Conservation (phyloP, 2,888 invertebrate genomes). For the Drosophila siamana region DNA sequence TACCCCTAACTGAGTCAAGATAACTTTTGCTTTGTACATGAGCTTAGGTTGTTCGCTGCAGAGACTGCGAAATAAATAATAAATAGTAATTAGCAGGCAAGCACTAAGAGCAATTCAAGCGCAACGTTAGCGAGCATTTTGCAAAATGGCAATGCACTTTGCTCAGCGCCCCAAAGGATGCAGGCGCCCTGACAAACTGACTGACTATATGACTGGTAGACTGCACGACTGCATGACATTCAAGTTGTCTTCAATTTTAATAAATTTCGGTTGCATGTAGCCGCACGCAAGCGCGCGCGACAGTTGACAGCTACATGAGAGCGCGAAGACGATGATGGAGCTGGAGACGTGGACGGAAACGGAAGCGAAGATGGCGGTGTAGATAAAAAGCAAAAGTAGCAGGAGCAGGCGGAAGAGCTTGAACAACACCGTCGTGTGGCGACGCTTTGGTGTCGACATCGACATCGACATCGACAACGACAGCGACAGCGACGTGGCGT, state of each 20-base stretch:
- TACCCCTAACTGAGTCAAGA: not conserved
- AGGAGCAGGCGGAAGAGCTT: too few species aligned
- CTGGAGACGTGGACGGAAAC: not conserved
- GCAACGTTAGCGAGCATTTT: not conserved
- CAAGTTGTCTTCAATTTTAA: slow-evolving; percentile 71
- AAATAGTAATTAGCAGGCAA: not conserved
- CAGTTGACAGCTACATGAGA: slow-evolving; percentile 68
- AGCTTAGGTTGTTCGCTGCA: not conserved
- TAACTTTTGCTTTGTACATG: not conserved
- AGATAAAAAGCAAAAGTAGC: not conserved
- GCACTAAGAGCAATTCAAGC: not conserved
- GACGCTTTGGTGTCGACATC: slow-evolving; percentile 7
- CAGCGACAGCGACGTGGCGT: slow-evolving; percentile 49
- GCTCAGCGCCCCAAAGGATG: slow-evolving; percentile 2
- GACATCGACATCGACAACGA: slow-evolving; percentile 34
- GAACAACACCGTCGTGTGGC: not conserved
- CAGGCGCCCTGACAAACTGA: slow-evolving; percentile 15
- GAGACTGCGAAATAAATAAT: not conserved
- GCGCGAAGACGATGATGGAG: not conserved
- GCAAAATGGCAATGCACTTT: slow-evolving; percentile 8
- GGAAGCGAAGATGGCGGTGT: not conserved
- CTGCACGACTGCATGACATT: slow-evolving; percentile 48
- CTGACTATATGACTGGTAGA: slow-evolving; percentile 36
- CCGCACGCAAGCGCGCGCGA: slow-evolving; percentile 66
- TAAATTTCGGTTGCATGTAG: slow-evolving; percentile 61